phyloP scores from a whole-genome alignment of 2,797 vertebrate genomes.

The Acrossocheilus fasciatus region DNA sequence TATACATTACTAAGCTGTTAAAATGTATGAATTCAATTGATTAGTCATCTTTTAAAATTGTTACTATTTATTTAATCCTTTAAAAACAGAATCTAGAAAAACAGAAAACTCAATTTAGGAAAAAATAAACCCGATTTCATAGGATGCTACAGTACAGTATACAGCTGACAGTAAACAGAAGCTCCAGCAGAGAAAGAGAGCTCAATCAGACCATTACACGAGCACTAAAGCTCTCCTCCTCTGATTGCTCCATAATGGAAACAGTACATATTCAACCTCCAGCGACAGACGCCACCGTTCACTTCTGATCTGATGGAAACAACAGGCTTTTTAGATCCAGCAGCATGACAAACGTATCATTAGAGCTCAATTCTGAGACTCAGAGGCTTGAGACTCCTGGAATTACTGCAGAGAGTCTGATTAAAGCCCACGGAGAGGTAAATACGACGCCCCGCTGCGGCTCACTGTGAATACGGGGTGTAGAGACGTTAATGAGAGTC shows the following conservation, averaged over 20 bases:
- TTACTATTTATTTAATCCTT: too few species aligned
- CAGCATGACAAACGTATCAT: slow-evolving; percentile 26
- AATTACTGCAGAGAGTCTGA: not conserved
- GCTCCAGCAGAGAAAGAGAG: not conserved
- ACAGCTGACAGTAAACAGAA: not conserved
- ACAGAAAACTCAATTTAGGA: too few species aligned
- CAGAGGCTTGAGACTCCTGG: not conserved
- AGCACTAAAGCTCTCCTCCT: slow-evolving; percentile 16
- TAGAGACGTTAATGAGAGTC: slow-evolving; percentile 32
- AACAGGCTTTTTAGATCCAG: slow-evolving; percentile 10
- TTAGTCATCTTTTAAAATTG: too few species aligned
- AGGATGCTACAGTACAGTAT: not conserved
- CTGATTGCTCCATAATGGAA: not conserved
- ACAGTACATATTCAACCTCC: not conserved
- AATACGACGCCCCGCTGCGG: not conserved
- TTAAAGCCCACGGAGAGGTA: slow-evolving; percentile 33
- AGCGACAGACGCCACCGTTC: not conserved
- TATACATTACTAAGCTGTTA: too few species aligned
- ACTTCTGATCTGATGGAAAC: not conserved
- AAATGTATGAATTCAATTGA: too few species aligned
- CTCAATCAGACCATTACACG: not conserved
- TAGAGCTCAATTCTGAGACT: slow-evolving; percentile 20
- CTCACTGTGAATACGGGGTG: not conserved
- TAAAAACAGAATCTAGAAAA: not conserved
- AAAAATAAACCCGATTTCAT: not conserved